Evolutionary conservation across 1,140 invertebrate genomes (phyloP).

Genomic region (Pogonomyrmex barbatus): DNA sequence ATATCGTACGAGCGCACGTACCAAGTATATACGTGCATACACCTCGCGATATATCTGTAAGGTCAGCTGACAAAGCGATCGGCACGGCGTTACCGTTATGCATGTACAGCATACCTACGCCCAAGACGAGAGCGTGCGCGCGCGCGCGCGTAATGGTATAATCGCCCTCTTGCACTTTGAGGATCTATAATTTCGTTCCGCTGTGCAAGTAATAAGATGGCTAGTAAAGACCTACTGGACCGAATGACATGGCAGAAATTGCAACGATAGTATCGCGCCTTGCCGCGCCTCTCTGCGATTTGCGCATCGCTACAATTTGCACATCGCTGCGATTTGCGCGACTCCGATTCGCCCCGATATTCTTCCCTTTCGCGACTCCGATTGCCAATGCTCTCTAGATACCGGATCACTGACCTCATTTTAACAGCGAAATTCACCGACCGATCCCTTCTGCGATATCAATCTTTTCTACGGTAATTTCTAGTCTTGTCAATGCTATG

Average conservation of each 20-base stretch:
- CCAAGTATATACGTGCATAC: neutral
- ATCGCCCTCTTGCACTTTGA: slow-evolving; percentile 50
- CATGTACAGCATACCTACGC: slow-evolving; percentile 18
- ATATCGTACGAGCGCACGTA: slow-evolving; percentile 31
- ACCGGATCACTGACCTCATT: neutral
- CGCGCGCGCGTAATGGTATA: slow-evolving; percentile 27
- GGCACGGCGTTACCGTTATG: slow-evolving; percentile 58
- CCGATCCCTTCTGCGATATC: neutral
- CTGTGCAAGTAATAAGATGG: slow-evolving; percentile 40
- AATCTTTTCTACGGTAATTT: neutral
- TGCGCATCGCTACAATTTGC: slow-evolving; percentile 12
- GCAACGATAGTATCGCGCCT: slow-evolving; percentile 41
- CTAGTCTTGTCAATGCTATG: neutral
- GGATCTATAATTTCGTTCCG: slow-evolving; percentile 52
- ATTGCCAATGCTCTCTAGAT: neutral
- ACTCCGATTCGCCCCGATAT: neutral
- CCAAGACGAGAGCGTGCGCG: neutral
- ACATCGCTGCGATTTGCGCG: slow-evolving; percentile 2
- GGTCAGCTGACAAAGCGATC: slow-evolving; percentile 61
- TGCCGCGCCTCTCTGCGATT: slow-evolving; percentile 26
- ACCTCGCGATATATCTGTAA: slow-evolving; percentile 48
- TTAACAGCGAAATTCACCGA: neutral
- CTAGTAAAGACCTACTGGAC: slow-evolving; percentile 33
- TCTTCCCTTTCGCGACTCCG: neutral
- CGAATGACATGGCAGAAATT: slow-evolving; percentile 47